Evolutionary conservation across 2,888 invertebrate species (phyloP).

Genomic region (Eumacrocentrus americanus): DNA sequence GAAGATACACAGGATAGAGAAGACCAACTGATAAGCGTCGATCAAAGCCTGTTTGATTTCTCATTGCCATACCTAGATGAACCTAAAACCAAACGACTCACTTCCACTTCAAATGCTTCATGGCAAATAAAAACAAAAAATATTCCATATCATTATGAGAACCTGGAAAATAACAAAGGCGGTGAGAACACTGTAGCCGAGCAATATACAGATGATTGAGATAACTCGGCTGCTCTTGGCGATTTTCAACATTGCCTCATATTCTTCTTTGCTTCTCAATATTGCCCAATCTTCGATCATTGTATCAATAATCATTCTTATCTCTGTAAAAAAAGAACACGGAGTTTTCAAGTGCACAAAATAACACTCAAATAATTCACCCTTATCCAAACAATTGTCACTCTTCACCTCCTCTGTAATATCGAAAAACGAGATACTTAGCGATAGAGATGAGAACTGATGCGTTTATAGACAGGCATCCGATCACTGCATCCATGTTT

Average conservation of each 20-base stretch:
- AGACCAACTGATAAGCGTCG: constrained; percentile 27
- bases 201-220: constrained; percentile 21
- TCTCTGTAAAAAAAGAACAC: constrained; percentile 25
- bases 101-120: constrained; percentile 11
- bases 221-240: constrained; percentile 37
- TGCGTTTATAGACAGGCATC: constrained; percentile 41
- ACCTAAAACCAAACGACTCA: constrained; percentile 16
- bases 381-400: not conserved
- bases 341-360: not conserved
- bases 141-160: not conserved
- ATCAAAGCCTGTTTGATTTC: constrained; percentile 20
- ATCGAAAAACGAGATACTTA: constrained; percentile 40
- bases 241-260: constrained; percentile 35
- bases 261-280: constrained; percentile 25
- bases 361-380: not conserved
- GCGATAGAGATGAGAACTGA: constrained; percentile 37
- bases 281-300: constrained; percentile 37
- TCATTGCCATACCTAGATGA: constrained; percentile 16
- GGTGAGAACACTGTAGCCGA: constrained; percentile 8
- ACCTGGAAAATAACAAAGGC: constrained; percentile 18
- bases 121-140: not conserved
- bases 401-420: constrained; percentile 38
- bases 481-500: constrained; percentile 38
- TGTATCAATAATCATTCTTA: constrained; percentile 19
- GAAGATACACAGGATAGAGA: constrained; percentile 40